These are phyloP conservation scores for Dorcus hopei DNA, from an alignment of 2,888 invertebrate genomes.

Conservation along the genomic window DNA sequence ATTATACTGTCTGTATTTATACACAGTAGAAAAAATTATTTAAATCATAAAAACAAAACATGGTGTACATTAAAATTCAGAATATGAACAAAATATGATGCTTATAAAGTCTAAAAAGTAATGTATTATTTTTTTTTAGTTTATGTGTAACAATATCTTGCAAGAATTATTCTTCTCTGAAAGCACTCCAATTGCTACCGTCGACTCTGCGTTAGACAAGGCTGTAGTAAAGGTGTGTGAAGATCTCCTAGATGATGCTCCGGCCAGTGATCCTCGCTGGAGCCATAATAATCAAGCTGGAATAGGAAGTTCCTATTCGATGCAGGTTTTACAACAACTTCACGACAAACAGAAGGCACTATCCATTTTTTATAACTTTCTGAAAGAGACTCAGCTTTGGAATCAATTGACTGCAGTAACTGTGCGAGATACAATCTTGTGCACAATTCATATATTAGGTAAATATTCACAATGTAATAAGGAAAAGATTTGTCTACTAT, in stretches of 20 bases:
- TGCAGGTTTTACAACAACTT: conserved; percentile 82
- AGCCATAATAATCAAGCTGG: conserved; percentile 52
- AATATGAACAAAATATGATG: not conserved
- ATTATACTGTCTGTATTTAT: too few relatives aligned
- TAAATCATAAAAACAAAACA: too few relatives aligned
- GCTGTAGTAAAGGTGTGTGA: conserved; percentile 66
- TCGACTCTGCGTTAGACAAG: conserved; percentile 56
- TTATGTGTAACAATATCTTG: conserved; percentile 51
- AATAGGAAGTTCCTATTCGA: conserved; percentile 71
- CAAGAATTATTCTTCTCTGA: conserved; percentile 51
- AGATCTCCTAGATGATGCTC: conserved; percentile 82
- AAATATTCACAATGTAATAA: not conserved
- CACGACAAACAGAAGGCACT: conserved; percentile 84
- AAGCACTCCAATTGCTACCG: conserved; percentile 41
- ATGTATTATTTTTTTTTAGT: conserved; percentile 30
- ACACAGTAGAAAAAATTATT: too few relatives aligned
- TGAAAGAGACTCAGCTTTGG: conserved; percentile 68
- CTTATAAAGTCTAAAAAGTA: not conserved
- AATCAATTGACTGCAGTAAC: conserved; percentile 52
- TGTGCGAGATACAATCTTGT: conserved; percentile 49
- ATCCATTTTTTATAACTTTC: conserved; percentile 68
- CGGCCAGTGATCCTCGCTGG: conserved; percentile 85
- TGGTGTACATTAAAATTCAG: too few relatives aligned
- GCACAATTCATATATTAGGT: conserved; percentile 52
- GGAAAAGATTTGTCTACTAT: not conserved